These are phyloP conservation scores for Pteria penguin DNA, from an alignment of 2,888 invertebrate species.

Conservation along the genomic window DNA sequence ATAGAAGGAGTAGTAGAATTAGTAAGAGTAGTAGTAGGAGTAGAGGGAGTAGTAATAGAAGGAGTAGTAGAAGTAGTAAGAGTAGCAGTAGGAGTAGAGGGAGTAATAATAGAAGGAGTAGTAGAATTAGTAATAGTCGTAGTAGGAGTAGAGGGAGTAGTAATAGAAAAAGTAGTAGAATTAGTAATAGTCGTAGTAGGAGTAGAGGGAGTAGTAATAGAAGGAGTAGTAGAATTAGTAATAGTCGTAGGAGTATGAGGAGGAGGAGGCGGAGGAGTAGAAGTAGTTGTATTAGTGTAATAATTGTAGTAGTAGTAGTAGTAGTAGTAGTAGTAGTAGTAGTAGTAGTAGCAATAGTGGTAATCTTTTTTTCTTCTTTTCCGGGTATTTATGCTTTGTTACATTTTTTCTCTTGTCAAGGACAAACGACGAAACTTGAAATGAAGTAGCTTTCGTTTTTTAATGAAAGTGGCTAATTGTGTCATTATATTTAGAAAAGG, in stretches of 20 bases:
- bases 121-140: conserved; percentile 14
- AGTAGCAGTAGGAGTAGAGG: no score
- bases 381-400: neutral
- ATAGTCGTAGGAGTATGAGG: conserved; percentile 5
- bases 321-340: conserved; percentile 15
- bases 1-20: no score
- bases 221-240: neutral
- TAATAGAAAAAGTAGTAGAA: conserved; percentile 22
- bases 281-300: neutral
- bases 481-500: no score
- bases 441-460: no score
- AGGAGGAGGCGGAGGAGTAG: conserved; percentile 1
- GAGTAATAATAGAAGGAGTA: conserved; percentile 36
- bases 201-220: neutral
- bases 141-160: conserved; percentile 9
- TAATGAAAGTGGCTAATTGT: no score
- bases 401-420: neutral
- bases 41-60: no score
- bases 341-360: conserved; percentile 13
- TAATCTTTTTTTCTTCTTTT: neutral
- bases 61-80: no score
- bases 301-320: conserved; percentile 20
- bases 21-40: no score
- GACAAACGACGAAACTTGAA: no score
- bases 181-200: conserved; percentile 14